Evolutionary conservation across 2,888 invertebrate genomes (phyloP).

Genomic region (Ophion obscuratus): DNA sequence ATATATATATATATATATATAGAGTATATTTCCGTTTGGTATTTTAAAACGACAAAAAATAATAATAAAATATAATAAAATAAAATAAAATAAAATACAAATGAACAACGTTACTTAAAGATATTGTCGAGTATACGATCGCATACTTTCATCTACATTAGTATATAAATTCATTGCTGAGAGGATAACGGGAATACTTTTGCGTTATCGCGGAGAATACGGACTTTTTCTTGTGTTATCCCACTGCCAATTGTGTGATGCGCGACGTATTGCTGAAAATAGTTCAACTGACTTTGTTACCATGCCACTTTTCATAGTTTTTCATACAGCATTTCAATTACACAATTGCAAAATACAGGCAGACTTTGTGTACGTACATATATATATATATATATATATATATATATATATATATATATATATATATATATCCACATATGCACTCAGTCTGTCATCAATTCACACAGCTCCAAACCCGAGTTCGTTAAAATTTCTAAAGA

Average conservation of each 20-base stretch:
- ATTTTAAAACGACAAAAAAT: slow-evolving; percentile 47
- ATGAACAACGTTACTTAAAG: slow-evolving; percentile 68
- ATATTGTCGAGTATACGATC: slow-evolving; percentile 67
- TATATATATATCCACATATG: neutral
- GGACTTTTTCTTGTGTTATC: slow-evolving; percentile 68
- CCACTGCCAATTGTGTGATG: slow-evolving; percentile 67
- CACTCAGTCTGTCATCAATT: slow-evolving; percentile 34
- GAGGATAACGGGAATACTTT: slow-evolving; percentile 62
- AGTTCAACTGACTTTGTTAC: slow-evolving; percentile 67
- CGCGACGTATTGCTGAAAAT: slow-evolving; percentile 66
- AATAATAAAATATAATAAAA: neutral
- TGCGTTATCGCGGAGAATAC: slow-evolving; percentile 65
- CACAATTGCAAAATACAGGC: slow-evolving; percentile 32
- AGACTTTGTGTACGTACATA: slow-evolving; percentile 10
- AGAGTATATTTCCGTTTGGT: slow-evolving; percentile 71
- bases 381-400: neutral
- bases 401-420: neutral
- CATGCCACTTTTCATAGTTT: slow-evolving; percentile 67
- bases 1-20: slow-evolving; percentile 15
- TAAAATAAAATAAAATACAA: slow-evolving; percentile 10
- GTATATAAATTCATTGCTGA: slow-evolving; percentile 57
- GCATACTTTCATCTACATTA: slow-evolving; percentile 61
- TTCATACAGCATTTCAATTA: slow-evolving; percentile 54
- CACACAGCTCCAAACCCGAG: slow-evolving; percentile 64
- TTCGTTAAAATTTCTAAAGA: slow-evolving; percentile 52